Evolutionary conservation across 2,888 invertebrate genomes (phyloP), one percentile per base, ranked within the genome.

Genomic region (Eumerus sabulonum): DNA sequence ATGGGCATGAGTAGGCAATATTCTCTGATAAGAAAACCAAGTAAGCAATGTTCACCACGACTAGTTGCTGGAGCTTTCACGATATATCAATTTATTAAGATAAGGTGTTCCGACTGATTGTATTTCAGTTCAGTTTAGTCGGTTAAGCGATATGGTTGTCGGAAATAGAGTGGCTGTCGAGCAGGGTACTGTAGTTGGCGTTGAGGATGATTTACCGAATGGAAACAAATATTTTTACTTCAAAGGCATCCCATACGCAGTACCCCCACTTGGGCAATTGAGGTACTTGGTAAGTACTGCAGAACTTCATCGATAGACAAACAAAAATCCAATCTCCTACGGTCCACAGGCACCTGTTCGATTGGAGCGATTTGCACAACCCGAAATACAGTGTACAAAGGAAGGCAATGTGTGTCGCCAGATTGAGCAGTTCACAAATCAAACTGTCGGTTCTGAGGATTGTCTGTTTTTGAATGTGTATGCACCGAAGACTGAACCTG

Each of bases 151-250:
- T 57, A 68, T 63, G 63, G 42, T 35, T 2, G 38, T 38, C 27
- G 38, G 56, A 1, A 16, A 16, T 18, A 87, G 86, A 81, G 84
- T 88, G 1, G 74, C 82, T 7, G 87, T 90, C n/a, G 86, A 85
- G 47, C 89, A 91, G 62, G 92, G 92, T 1, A 88, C 89, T 83
- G 84, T 92, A 45, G 86, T 88, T 74, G 92, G 92, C 0, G 86
- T 86, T 67, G 82, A 88, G 62, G 84, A 85, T 11, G 85, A 85
- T 68, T 88, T 90, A 47, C 84, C 85, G 0, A 89, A 88, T 82
- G 88, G 90, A 7, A 83, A 84, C 13, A 13, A 17, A 1, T 87
- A 81, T 27, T 85, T 84, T n/a, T 83, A 68, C 1, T 87, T 87
- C 36, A 85, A 85, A 47, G 86, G 86, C 9, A 84, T 87, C 16